Conservation (phyloP, 1,140 invertebrate species). For the Sipha flava region DNA sequence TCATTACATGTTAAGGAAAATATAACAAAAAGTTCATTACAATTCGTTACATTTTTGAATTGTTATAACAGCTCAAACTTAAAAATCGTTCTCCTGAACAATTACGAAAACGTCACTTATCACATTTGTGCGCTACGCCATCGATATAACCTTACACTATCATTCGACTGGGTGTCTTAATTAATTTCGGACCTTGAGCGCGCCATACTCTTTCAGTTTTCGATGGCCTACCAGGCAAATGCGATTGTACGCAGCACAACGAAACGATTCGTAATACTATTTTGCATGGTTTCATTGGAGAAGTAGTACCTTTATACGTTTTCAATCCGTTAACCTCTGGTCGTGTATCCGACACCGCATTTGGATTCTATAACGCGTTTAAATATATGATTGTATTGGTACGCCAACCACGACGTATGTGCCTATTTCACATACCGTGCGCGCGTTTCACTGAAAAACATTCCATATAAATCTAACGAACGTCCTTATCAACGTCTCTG, state of each 20-base stretch:
- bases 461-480: background rate
- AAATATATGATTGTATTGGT: background rate
- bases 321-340: too few species aligned
- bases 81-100: too few species aligned
- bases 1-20: too few species aligned
- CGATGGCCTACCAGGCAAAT: background rate
- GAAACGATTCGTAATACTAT: background rate
- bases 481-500: background rate
- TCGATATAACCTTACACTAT: background rate
- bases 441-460: background rate
- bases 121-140: too few species aligned
- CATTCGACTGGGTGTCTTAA: background rate
- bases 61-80: too few species aligned
- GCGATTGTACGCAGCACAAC: background rate
- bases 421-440: background rate
- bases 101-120: too few species aligned
- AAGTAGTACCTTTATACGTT: too few species aligned
- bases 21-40: too few species aligned
- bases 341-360: too few species aligned
- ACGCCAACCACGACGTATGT: background rate
- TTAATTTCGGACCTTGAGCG: background rate
- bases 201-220: background rate
- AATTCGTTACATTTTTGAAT: too few species aligned
- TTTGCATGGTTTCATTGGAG: background rate
- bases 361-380: background rate